Conservation (phyloP, 2,888 invertebrate species). For the Eristalinus aeneus region DNA sequence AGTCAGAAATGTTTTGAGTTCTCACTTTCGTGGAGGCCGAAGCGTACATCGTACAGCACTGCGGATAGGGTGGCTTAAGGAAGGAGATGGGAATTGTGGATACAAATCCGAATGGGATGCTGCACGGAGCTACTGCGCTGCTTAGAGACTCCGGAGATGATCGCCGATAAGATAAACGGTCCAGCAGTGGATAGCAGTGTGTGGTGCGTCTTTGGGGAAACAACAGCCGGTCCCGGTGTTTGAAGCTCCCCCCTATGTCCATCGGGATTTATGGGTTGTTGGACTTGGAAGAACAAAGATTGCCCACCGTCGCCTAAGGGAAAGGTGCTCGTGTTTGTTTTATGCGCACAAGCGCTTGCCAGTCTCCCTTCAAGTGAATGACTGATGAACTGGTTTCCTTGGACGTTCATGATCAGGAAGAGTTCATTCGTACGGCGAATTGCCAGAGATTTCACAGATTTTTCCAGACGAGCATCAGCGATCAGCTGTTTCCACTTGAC, state of each 20-base stretch:
- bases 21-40: constrained; percentile 54
- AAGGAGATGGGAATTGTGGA: constrained; percentile 49
- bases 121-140: constrained; percentile 51
- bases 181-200: constrained; percentile 37
- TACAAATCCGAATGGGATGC: constrained; percentile 11
- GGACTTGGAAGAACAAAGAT: constrained; percentile 25
- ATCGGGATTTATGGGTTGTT: constrained; percentile 50
- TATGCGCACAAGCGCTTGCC: neutral
- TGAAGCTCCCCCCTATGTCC: neutral
- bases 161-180: constrained; percentile 59
- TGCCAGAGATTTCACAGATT: neutral
- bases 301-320: neutral
- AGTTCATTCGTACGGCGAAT: neutral
- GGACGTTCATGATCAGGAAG: neutral
- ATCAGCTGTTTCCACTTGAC: neutral
- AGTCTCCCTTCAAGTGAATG: neutral
- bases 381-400: neutral
- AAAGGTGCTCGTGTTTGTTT: neutral
- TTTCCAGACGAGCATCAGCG: neutral
- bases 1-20: constrained; percentile 65
- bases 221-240: neutral
- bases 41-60: neutral
- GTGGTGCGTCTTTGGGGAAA: constrained; percentile 20
- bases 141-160: constrained; percentile 39
- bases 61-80: constrained; percentile 38